These are phyloP conservation scores for Scolopax mira DNA, from an alignment of 2,113 vertebrate species.

Conservation along the genomic window DNA sequence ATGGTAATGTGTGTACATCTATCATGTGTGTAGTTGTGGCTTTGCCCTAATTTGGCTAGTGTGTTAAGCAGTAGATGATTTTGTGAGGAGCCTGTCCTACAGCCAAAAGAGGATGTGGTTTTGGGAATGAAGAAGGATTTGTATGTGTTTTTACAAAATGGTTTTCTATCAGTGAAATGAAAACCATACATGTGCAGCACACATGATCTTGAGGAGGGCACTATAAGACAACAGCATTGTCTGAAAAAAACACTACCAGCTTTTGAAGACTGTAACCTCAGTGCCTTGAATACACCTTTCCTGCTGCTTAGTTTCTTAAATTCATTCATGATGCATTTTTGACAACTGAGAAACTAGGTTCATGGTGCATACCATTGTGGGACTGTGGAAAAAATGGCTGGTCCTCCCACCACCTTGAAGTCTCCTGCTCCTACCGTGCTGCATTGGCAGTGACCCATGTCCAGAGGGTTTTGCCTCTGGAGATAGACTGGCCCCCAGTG, in stretches of 20 bases:
- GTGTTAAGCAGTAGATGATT: background rate
- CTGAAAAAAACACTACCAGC: background rate
- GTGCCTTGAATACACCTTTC: background rate
- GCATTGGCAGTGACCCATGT: background rate
- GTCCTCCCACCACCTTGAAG: background rate
- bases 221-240: background rate
- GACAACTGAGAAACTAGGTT: background rate
- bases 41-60: background rate
- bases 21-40: background rate
- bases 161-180: background rate
- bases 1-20: background rate
- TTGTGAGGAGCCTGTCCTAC: background rate
- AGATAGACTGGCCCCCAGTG: background rate
- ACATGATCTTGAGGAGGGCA: background rate
- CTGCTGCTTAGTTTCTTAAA: background rate
- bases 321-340: background rate
- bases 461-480: slow-evolving; percentile 47
- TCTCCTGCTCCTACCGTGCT: slow-evolving; percentile 18
- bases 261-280: background rate
- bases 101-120: slow-evolving; percentile 52
- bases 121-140: background rate
- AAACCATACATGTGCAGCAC: background rate
- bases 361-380: background rate
- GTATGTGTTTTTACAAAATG: background rate
- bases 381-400: background rate